Evolutionary conservation across 2,113 vertebrate species (phyloP).

Genomic region (Podocnemis expansa): DNA sequence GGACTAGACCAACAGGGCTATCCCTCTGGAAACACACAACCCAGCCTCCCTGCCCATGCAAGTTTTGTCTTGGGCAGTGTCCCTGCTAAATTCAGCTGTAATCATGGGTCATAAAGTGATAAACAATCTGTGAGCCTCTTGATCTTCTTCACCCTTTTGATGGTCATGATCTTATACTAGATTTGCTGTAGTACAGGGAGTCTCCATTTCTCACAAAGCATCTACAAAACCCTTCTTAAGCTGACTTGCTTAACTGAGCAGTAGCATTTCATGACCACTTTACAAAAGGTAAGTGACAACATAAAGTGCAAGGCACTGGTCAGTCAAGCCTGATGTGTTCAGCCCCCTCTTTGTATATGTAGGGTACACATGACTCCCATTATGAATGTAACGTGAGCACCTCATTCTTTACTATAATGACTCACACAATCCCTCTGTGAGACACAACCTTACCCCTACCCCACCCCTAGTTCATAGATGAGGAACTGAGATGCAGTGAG

Average conservation of each 20-base stretch:
- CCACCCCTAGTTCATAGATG: background rate
- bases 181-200: background rate
- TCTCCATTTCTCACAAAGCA: background rate
- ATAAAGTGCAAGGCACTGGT: background rate
- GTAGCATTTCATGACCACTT: background rate
- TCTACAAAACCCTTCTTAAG: background rate
- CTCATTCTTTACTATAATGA: background rate
- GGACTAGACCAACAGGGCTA: too few relatives aligned
- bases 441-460: background rate
- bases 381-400: background rate
- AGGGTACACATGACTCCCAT: background rate
- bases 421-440: background rate
- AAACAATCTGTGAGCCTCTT: background rate
- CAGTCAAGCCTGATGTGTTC: background rate
- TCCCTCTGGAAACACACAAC: too few relatives aligned
- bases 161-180: background rate
- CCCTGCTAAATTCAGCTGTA: background rate
- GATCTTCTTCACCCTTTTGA: background rate
- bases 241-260: background rate
- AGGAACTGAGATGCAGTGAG: background rate
- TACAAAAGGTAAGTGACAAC: background rate
- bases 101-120: background rate
- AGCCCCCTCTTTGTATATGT: background rate
- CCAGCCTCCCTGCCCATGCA: background rate
- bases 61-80: background rate